Conservation (phyloP, 2,113 vertebrate genomes). For the Cisticola juncidis region DNA sequence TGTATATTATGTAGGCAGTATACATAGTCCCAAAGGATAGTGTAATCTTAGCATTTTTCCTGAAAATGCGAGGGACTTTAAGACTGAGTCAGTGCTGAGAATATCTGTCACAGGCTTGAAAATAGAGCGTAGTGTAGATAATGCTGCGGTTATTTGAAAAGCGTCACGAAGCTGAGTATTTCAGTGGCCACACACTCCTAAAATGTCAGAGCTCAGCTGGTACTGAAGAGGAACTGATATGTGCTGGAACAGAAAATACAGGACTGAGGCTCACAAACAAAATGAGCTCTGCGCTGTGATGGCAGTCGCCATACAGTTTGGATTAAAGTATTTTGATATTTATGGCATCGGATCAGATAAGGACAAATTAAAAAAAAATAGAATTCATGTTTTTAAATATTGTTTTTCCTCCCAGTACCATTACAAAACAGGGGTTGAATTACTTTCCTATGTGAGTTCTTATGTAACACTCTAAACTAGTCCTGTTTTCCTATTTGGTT, state of each 20-base stretch:
- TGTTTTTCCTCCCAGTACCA: background rate
- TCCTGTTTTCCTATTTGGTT: background rate
- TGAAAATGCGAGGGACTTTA: slow-evolving; percentile 1
- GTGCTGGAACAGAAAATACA: background rate
- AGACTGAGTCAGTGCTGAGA: background rate
- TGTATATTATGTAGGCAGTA: background rate
- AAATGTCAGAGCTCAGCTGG: background rate
- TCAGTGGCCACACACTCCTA: background rate
- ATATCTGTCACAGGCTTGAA: background rate
- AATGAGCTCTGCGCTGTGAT: background rate
- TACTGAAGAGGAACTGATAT: background rate
- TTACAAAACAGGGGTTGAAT: background rate
- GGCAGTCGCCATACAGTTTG: background rate
- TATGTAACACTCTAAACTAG: slow-evolving; percentile 8
- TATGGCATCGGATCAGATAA: background rate
- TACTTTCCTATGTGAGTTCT: background rate
- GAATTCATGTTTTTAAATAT: background rate
- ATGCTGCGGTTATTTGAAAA: background rate
- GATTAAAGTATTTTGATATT: slow-evolving; percentile 21
- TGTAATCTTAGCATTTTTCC: background rate
- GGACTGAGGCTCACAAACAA: background rate
- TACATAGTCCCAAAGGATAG: background rate
- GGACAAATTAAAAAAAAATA: background rate
- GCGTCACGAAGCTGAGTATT: background rate
- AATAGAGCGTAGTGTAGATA: background rate